Percentiles rank a stretch among this genome's conserved stretches.
phyloP scores from a whole-genome alignment of 2,888 invertebrate species.

The Mesorhabditis spiculigera region DNA sequence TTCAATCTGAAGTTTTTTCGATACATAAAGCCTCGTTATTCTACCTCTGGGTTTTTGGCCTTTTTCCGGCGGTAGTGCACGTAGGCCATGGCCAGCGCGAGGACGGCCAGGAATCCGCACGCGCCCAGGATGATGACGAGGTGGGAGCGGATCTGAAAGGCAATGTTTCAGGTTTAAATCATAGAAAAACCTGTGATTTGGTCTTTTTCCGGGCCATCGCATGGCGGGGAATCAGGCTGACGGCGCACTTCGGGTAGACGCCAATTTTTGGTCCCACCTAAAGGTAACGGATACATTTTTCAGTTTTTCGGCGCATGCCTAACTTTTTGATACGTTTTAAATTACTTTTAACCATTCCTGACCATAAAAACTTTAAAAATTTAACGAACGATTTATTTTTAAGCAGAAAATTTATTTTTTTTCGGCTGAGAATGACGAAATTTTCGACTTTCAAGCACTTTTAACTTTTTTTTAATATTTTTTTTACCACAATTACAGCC shows the following conservation, averaged over 20 bases:
- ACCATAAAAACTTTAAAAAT: too few species aligned
- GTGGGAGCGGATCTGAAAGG: background rate
- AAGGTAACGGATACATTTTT: background rate
- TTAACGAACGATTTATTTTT: too few species aligned
- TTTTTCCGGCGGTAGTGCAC: background rate
- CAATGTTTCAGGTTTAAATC: background rate
- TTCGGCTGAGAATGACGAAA: too few species aligned
- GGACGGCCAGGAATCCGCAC: background rate
- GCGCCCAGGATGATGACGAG: constrained; percentile 3
- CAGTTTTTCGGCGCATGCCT: background rate
- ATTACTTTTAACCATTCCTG: too few species aligned
- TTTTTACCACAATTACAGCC: too few species aligned
- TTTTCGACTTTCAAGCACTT: too few species aligned
- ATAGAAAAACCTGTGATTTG: background rate
- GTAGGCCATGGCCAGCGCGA: background rate
- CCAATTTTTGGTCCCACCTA: background rate
- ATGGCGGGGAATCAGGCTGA: background rate
- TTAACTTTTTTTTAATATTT: too few species aligned
- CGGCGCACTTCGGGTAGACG: background rate
- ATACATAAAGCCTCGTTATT: background rate
- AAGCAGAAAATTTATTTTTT: too few species aligned
- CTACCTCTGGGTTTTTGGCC: background rate
- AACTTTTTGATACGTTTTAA: too few species aligned
- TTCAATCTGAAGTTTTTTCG: background rate
- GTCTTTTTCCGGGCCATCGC: constrained; percentile 1